phyloP scores from a whole-genome alignment of 2,888 invertebrate genomes.

The Drosophila mimetica region DNA sequence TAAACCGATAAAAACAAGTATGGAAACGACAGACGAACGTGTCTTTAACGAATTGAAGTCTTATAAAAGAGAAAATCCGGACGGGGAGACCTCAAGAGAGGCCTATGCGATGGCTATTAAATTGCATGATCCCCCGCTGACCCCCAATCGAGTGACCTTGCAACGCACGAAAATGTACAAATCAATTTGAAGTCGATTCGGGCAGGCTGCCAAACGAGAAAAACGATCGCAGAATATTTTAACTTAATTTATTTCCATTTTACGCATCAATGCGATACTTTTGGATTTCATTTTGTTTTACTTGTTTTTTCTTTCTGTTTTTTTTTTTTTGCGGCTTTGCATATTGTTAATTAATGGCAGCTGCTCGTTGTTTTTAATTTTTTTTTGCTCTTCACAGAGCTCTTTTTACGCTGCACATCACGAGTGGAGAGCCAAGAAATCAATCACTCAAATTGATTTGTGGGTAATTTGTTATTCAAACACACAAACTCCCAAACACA shows the following conservation, averaged over 20 bases:
- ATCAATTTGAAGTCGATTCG: slow-evolving; percentile 32
- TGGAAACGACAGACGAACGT: slow-evolving; percentile 31
- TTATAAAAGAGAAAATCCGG: slow-evolving; percentile 8
- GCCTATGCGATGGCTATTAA: slow-evolving; percentile 26
- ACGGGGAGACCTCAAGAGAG: slow-evolving; percentile 7
- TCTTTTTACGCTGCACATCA: slow-evolving; percentile 62
- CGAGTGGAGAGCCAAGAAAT: slow-evolving; percentile 72
- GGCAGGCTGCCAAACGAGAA: slow-evolving; percentile 61
- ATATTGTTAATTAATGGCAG: slow-evolving; percentile 70
- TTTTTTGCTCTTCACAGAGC: slow-evolving; percentile 29
- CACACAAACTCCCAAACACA: slow-evolving; percentile 43
- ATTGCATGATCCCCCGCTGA: slow-evolving; percentile 26
- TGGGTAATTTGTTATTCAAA: slow-evolving; percentile 77
- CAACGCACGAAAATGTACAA: slow-evolving; percentile 37
- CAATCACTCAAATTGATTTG: slow-evolving; percentile 77
- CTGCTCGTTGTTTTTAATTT: slow-evolving; percentile 34
- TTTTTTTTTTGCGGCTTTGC: slow-evolving; percentile 55
- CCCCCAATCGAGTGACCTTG: slow-evolving; percentile 25
- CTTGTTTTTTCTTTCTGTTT: slow-evolving; percentile 16
- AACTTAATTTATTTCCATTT: slow-evolving; percentile 72
- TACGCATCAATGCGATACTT: slow-evolving; percentile 50
- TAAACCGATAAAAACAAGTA: slow-evolving; percentile 9
- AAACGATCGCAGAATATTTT: slow-evolving; percentile 75
- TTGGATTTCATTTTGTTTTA: slow-evolving; percentile 29
- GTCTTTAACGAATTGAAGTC: slow-evolving; percentile 2